Base-by-base conservation (phyloP, 2,888 invertebrate species). In the Melieria picta region DNA sequence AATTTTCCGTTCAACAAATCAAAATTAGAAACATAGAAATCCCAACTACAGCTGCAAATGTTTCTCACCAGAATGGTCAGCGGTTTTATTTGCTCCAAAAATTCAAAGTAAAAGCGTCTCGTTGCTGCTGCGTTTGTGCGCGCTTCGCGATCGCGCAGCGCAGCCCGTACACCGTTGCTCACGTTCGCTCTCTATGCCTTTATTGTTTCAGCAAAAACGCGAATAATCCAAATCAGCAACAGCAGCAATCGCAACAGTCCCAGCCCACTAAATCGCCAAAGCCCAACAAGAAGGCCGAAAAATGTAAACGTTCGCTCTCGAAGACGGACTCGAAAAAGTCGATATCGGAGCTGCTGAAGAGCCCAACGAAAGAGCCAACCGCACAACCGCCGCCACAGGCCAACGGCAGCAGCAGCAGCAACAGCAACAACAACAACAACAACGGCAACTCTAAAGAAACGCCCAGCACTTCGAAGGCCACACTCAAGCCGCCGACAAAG, bases 11-110 rank as follows among this genome's bases (percentile, higher is more conserved):
- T 46, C 45, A 16, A 52, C 9, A 69, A 48, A 69, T 56, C 55
- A 47, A 16, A 48, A 62, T 62, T 48, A n/a, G 13, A 62, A 47
- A 45, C 42, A 48, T 63, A 42, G 13, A 69, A 69, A 62, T 56
- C 47, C 48, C 50, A 57, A 58, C 30, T 42, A 60, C 60, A 43
- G 60, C 60, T 16, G 58, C 74, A 73, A 72, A 76, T 75, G 75
- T 76, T 77, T 74, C 64, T 74, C 60, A 69, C 68, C 69, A 78
- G 71, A 76, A 78, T 78, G 77, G 76, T 76, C 62, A 76, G 74
- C 69, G 76, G 76, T 66, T 67, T 77, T 67, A 66, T 76, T 46
- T 64, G 69, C 69, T 72, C 75, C 9, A 73, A 73, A 68, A 73
- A 64, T 43, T 68, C 75, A 7, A 74, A 76, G 77, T 77, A 76